Evolutionary conservation across 2,888 invertebrate genomes (phyloP).

Genomic region (Dorcus parallelipipedus): DNA sequence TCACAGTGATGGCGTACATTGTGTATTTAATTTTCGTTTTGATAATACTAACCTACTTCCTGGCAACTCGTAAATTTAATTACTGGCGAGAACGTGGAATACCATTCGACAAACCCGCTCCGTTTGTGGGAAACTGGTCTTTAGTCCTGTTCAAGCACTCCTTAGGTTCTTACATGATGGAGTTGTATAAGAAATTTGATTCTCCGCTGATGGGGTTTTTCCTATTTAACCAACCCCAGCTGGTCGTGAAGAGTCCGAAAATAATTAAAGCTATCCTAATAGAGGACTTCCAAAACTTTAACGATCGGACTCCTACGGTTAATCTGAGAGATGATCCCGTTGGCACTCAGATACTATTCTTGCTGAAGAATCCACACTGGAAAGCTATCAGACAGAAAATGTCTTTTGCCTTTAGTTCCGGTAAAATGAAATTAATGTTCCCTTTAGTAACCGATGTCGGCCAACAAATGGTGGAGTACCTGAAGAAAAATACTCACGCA

Average conservation of each 20-base stretch:
- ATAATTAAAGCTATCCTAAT: slow-evolving; percentile 50
- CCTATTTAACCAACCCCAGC: slow-evolving; percentile 49
- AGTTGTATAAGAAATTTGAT: slow-evolving; percentile 34
- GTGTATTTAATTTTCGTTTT: too few relatives aligned
- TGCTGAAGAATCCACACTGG: slow-evolving; percentile 53
- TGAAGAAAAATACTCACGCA: neutral
- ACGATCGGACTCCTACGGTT: slow-evolving; percentile 48
- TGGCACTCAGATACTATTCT: slow-evolving; percentile 46
- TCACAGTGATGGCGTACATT: too few relatives aligned
- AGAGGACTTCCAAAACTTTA: slow-evolving; percentile 51
- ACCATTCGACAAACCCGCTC: slow-evolving; percentile 40
- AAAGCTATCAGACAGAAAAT: slow-evolving; percentile 51
- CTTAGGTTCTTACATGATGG: slow-evolving; percentile 36
- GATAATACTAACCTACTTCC: too few relatives aligned
- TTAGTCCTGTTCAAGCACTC: slow-evolving; percentile 34
- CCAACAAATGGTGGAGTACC: slow-evolving; percentile 7
- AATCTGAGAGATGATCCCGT: slow-evolving; percentile 46
- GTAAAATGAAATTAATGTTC: slow-evolving; percentile 55
- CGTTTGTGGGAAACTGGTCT: slow-evolving; percentile 48
- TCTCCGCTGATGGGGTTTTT: slow-evolving; percentile 51
- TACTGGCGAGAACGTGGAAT: slow-evolving; percentile 46
- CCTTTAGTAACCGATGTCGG: slow-evolving; percentile 47
- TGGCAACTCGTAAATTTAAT: too few relatives aligned
- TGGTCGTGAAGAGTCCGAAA: slow-evolving; percentile 50
- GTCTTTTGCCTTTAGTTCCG: slow-evolving; percentile 54